Evolutionary conservation across 2,113 vertebrate species (phyloP).

Genomic region (Sakesphorus luctuosus): DNA sequence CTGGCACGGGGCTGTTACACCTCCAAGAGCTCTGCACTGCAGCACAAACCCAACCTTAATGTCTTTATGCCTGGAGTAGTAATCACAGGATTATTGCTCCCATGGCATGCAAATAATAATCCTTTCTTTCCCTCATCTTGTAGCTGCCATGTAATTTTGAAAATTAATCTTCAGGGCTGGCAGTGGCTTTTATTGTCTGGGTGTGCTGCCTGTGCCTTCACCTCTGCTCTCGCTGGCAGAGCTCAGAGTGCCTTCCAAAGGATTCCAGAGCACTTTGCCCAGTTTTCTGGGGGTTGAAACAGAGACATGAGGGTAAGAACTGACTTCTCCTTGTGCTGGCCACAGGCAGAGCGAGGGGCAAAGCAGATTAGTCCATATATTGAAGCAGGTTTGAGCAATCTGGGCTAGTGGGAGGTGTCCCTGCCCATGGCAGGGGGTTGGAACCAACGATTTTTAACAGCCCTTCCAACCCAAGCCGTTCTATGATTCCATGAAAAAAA

Average conservation of each 20-base stretch:
- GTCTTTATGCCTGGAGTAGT: background rate
- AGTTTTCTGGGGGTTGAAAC: background rate
- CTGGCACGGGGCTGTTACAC: background rate
- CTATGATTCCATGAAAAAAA: background rate
- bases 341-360: background rate
- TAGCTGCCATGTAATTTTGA: conserved; percentile 16
- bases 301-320: background rate
- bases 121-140: background rate
- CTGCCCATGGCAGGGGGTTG: rapidly evolving
- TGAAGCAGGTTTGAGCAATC: background rate
- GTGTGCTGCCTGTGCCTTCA: background rate
- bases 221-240: background rate
- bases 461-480: background rate
- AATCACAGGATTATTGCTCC: conserved; percentile 30
- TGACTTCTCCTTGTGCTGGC: background rate
- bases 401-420: background rate
- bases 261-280: background rate
- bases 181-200: background rate
- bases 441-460: background rate
- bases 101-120: conserved; percentile 1
- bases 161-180: conserved; percentile 26
- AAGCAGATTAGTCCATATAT: background rate
- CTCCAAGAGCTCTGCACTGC: background rate
- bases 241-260: background rate
- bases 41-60: background rate